These are phyloP conservation scores for Lobophora halterata DNA, from an alignment of 2,888 invertebrate genomes.

Conservation along the genomic window DNA sequence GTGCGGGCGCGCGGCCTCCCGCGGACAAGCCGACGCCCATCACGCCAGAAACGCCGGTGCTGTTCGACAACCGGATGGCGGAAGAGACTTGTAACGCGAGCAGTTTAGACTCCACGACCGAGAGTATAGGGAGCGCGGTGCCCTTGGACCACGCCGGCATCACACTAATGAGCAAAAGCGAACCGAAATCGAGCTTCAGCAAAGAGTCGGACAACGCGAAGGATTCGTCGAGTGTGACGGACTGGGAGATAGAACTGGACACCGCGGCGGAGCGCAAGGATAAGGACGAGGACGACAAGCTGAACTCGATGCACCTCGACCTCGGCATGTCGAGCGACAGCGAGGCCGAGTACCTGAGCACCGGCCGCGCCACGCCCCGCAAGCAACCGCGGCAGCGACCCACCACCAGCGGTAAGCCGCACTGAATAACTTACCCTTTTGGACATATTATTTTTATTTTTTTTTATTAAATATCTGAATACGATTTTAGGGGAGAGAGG, in stretches of 20 bases:
- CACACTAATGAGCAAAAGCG: constrained; percentile 51
- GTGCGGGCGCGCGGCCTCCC: constrained; percentile 37
- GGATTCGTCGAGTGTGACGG: constrained; percentile 69
- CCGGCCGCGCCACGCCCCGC: constrained; percentile 53
- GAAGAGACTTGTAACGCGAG: constrained; percentile 65
- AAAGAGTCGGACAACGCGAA: constrained; percentile 59
- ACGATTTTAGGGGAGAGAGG: constrained; percentile 67
- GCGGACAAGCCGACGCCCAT: constrained; percentile 57
- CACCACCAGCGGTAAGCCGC: constrained; percentile 61
- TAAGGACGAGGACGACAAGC: constrained; percentile 68
- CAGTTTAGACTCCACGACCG: constrained; percentile 67
- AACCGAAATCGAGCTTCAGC: constrained; percentile 47
- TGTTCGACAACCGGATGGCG: constrained; percentile 64
- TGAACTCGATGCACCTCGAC: constrained; percentile 71
- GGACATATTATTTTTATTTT: constrained; percentile 38
- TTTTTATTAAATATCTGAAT: constrained; percentile 41
- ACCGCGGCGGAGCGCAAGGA: constrained; percentile 62
- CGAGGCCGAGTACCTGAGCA: constrained; percentile 66
- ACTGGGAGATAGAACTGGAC: constrained; percentile 84
- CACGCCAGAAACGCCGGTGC: constrained; percentile 81
- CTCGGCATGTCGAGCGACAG: constrained; percentile 78
- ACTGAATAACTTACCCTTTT: constrained; percentile 28
- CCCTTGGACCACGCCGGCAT: constrained; percentile 50
- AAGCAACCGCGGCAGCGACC: constrained; percentile 55
- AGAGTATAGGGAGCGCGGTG: constrained; percentile 65